phyloP scores from a whole-genome alignment of 2,113 vertebrate species.

The Prionailurus bengalensis region DNA sequence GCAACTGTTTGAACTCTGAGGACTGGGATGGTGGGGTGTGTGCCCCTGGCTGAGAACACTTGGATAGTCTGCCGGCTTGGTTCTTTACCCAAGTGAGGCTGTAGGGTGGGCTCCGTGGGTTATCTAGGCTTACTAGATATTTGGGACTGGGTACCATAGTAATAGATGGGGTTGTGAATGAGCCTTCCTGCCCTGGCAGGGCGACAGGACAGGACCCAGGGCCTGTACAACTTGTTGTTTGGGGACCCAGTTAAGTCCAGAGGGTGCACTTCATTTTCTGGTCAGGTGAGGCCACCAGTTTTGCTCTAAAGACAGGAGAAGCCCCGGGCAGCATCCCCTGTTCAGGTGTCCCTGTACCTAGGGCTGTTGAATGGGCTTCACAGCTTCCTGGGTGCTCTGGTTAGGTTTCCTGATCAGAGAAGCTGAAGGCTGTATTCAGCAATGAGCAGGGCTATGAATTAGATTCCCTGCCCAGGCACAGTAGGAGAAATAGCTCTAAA shows the following conservation, averaged over 20 bases:
- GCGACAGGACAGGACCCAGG: background rate
- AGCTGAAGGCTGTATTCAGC: background rate
- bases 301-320: background rate
- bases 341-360: background rate
- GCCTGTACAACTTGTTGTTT: background rate
- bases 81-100: background rate
- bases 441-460: background rate
- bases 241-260: background rate
- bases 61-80: background rate
- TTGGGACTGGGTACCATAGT: background rate
- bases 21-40: background rate
- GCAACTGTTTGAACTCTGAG: background rate
- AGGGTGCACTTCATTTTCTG: background rate
- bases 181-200: background rate
- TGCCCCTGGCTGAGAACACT: background rate
- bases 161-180: background rate
- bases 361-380: background rate
- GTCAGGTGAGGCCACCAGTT: background rate
- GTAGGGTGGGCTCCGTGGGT: background rate
- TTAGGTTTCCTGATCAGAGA: background rate
- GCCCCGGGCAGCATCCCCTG: background rate
- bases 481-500: background rate
- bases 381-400: background rate
- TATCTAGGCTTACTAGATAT: background rate
- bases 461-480: background rate